phyloP scores from a whole-genome alignment of 2,888 invertebrate species.

The Cistogaster globosa region DNA sequence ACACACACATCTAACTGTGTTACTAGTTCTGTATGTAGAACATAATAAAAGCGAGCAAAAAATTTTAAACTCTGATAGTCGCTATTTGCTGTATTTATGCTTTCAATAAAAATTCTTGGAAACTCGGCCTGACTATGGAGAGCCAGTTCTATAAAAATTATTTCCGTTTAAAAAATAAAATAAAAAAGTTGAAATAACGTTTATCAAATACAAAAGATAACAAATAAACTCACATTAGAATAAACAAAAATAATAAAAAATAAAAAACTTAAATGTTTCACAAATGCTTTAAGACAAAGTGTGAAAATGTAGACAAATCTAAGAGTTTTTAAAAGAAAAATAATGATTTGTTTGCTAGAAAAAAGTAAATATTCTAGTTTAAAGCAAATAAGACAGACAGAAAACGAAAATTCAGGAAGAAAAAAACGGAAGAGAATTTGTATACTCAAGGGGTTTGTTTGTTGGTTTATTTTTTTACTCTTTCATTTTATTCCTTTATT shows the following conservation, averaged over 20 bases:
- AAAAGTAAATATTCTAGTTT: constrained; percentile 24
- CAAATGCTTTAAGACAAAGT: constrained; percentile 31
- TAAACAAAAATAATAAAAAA: constrained; percentile 8
- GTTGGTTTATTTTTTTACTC: constrained; percentile 53
- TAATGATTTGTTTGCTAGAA: constrained; percentile 44
- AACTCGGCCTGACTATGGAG: constrained; percentile 39
- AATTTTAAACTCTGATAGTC: background rate
- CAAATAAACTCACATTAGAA: too few relatives aligned
- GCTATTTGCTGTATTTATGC: background rate
- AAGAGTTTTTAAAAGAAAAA: constrained; percentile 22
- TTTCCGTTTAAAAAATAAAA: background rate
- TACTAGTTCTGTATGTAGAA: background rate
- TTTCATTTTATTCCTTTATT: constrained; percentile 6
- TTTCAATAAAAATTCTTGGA: background rate
- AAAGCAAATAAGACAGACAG: constrained; percentile 39
- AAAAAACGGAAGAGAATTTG: constrained; percentile 43
- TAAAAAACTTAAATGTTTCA: constrained; percentile 13
- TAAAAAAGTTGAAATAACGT: constrained; percentile 46
- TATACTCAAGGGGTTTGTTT: constrained; percentile 65
- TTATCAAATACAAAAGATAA: constrained; percentile 55
- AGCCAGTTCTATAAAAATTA: constrained; percentile 24
- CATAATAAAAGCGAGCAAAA: background rate
- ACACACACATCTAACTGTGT: background rate
- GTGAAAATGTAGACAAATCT: constrained; percentile 60
- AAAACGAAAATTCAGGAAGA: constrained; percentile 3